These are phyloP conservation scores for Sitta carolinensis DNA, from an alignment of 2,797 vertebrate species.

Conservation along the genomic window DNA sequence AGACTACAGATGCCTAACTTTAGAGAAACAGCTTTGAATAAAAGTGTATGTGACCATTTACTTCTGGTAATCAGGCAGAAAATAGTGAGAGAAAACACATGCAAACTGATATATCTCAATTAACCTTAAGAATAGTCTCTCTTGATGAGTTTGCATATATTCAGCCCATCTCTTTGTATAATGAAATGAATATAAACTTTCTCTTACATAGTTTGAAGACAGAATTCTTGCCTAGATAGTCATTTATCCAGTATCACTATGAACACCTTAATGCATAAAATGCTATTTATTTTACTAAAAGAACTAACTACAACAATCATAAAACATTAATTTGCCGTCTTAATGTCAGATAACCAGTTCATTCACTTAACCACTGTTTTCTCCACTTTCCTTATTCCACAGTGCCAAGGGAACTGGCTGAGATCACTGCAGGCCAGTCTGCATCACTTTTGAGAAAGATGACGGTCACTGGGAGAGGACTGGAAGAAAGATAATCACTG, in stretches of 20 bases:
- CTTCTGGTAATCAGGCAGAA: neutral
- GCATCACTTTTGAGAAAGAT: neutral
- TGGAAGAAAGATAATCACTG: neutral
- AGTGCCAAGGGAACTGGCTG: neutral
- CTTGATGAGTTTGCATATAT: neutral
- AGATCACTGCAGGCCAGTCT: neutral
- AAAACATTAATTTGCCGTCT: neutral
- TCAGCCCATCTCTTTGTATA: neutral
- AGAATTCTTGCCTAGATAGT: neutral
- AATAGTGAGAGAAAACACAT: neutral
- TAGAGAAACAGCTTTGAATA: neutral
- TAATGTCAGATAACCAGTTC: neutral
- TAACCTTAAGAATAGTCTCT: neutral
- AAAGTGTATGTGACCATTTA: neutral
- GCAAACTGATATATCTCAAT: neutral
- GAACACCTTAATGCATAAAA: neutral
- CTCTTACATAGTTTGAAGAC: neutral
- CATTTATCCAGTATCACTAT: neutral
- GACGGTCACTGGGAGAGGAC: neutral
- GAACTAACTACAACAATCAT: neutral
- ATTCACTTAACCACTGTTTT: neutral
- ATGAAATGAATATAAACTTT: neutral
- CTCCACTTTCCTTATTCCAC: neutral
- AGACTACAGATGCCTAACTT: neutral
- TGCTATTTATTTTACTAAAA: neutral